Percentiles rank a stretch among this genome's conserved stretches.
Conservation (phyloP, 2,113 vertebrate species). For the Orientallactaga bullata region DNA sequence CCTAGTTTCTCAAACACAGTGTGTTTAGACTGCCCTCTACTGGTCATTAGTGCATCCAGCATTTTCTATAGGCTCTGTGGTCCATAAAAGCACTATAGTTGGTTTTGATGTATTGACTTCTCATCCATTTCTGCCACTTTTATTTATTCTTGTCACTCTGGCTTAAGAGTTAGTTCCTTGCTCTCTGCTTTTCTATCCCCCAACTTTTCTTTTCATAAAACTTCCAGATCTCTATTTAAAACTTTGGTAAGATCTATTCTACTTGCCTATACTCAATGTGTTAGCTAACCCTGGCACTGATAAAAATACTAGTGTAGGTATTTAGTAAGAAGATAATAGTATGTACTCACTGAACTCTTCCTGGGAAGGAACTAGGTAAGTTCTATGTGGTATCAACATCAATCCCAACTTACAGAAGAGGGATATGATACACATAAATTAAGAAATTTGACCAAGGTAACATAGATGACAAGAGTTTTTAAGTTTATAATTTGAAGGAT, state of each 20-base stretch:
- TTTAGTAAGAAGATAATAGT: slow-evolving; percentile 37
- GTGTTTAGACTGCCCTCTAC: slow-evolving; percentile 72
- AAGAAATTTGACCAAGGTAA: slow-evolving; percentile 9
- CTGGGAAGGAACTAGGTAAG: slow-evolving; percentile 39
- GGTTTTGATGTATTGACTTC: background rate
- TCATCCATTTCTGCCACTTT: background rate
- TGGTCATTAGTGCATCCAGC: slow-evolving; percentile 47
- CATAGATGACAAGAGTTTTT: slow-evolving; percentile 31
- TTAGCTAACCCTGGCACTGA: background rate
- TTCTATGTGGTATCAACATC: background rate
- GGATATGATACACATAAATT: slow-evolving; percentile 27
- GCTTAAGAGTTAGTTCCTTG: background rate
- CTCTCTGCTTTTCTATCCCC: background rate
- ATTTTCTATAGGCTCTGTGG: slow-evolving; percentile 12
- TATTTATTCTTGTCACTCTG: background rate
- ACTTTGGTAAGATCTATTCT: background rate
- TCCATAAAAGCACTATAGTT: background rate
- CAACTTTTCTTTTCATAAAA: slow-evolving; percentile 32
- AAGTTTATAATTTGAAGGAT: slow-evolving; percentile 30
- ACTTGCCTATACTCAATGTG: background rate
- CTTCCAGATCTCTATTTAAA: background rate
- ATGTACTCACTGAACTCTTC: slow-evolving; percentile 18
- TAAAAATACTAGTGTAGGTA: slow-evolving; percentile 20
- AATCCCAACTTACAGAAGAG: slow-evolving; percentile 31
- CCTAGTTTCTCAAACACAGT: slow-evolving; percentile 33